A percentile compares a stretch with the other conserved stretches of the same genome.
phyloP scores from a whole-genome alignment of 2,888 invertebrate genomes.

The Germaria angustata region DNA sequence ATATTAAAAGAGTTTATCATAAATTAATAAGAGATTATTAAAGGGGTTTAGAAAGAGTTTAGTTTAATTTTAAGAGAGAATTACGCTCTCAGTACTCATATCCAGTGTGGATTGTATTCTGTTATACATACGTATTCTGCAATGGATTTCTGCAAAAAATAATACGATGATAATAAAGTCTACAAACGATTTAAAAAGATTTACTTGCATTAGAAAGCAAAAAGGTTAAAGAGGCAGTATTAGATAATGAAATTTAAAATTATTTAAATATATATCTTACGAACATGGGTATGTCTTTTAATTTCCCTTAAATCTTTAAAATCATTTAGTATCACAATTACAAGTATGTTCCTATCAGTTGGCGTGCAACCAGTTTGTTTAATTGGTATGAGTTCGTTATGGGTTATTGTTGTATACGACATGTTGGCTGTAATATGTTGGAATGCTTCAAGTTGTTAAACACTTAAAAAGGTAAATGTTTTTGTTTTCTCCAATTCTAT shows the following conservation, averaged over 20 bases:
- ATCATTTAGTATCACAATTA: slow-evolving; percentile 4
- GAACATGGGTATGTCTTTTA: not conserved
- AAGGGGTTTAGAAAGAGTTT: not conserved
- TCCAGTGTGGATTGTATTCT: slow-evolving; percentile 44
- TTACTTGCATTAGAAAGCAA: not conserved
- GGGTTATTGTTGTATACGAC: slow-evolving; percentile 44
- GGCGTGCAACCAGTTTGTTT: not conserved
- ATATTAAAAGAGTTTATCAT: not conserved
- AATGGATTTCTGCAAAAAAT: not conserved
- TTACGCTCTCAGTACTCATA: not conserved
- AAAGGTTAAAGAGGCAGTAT: not conserved
- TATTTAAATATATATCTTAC: no score
- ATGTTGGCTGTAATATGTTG: slow-evolving; percentile 19
- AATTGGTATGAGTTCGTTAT: slow-evolving; percentile 11
- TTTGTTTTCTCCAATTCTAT: no score
- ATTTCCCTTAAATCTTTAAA: not conserved
- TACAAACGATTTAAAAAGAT: not conserved
- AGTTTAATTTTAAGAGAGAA: not conserved
- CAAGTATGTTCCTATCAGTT: not conserved
- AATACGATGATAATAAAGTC: not conserved
- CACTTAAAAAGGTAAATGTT: not conserved
- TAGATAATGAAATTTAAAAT: no score
- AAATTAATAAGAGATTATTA: not conserved
- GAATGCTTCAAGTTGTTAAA: not conserved
- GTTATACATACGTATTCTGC: not conserved